Evolutionary conservation across 2,797 vertebrate species (phyloP), one percentile per base, ranked within the genome.

Genomic region (Sus cebifrons): DNA sequence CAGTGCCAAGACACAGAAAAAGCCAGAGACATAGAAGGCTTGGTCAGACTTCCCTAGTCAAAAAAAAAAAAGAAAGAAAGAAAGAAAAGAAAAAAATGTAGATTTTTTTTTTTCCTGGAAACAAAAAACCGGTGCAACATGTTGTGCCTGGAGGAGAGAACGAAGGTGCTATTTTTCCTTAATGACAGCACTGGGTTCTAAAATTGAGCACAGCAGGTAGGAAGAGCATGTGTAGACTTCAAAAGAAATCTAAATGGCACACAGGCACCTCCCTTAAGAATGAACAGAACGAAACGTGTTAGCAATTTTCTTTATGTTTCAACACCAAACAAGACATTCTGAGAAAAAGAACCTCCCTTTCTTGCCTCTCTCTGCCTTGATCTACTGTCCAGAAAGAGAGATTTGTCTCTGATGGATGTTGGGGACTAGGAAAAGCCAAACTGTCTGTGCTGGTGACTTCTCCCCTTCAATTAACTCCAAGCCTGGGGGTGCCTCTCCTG

Each of bases 141-240:
- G 91, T 89, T 79, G 83, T 95, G 91, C 86, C 87, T 96, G 85
- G 89, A 91, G 93, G 84, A 94, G 94, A 96, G 94, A 96, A 97
- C 85, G 97, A 96, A 98, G 97, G 89, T 96, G 91, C 95, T 96
- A 77, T 97, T 97, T 96, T 96, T 95, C 71, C 90, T 95, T 97
- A 96, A 97, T 97, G 95, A 96, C 87, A 92, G 93, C 70, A 96
- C 95, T 92, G 74, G 91, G 44, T 97, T 97, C 94, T 96, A 96
- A 98, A 97, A 98, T 96, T 97, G 91, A 96, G 88, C 97, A 95
- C 95, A 96, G 97, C 95, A 96, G 96, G 96, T 97, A 96, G 81
- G 86, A 95, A 96, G 64, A 67, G 40, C 25, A 1, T 92, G 78
- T 92, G 67, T 96, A 92, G 95, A 97, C 96, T 97, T 97, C 91